These are phyloP conservation scores for Pleuronectes platessa DNA, from an alignment of 2,113 vertebrate genomes.

Conservation along the genomic window DNA sequence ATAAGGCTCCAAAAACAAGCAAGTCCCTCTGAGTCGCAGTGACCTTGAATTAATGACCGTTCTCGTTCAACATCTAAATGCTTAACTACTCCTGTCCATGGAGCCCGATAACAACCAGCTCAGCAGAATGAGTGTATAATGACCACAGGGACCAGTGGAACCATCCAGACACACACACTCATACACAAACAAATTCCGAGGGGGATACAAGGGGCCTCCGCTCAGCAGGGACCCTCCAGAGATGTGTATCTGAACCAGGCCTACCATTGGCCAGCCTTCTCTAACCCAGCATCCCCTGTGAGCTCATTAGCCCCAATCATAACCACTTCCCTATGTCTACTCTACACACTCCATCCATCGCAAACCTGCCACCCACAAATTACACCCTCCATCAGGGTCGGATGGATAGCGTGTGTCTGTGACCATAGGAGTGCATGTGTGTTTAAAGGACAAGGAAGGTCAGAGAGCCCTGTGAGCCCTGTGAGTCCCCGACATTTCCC, in stretches of 20 bases:
- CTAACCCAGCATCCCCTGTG: slow-evolving; percentile 70
- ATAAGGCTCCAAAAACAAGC: slow-evolving; percentile 27
- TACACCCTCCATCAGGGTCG: slow-evolving; percentile 65
- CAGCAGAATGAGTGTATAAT: slow-evolving; percentile 70
- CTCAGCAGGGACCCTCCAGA: slow-evolving; percentile 57
- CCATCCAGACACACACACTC: slow-evolving; percentile 37
- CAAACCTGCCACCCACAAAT: slow-evolving; percentile 64
- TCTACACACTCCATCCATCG: slow-evolving; percentile 68
- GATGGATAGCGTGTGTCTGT: slow-evolving; percentile 22
- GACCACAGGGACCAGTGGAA: slow-evolving; percentile 64
- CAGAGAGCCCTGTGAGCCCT: slow-evolving; percentile 47
- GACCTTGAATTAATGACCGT: slow-evolving; percentile 65
- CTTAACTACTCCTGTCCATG: slow-evolving; percentile 59
- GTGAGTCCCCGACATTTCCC: slow-evolving; percentile 50
- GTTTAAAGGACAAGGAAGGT: slow-evolving; percentile 76
- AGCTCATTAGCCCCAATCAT: slow-evolving; percentile 82
- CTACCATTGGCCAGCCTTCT: slow-evolving; percentile 53
- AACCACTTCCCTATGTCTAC: slow-evolving; percentile 71
- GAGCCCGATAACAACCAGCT: slow-evolving; percentile 58
- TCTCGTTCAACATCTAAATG: slow-evolving; percentile 70
- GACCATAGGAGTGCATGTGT: slow-evolving; percentile 32
- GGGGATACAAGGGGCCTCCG: slow-evolving; percentile 41
- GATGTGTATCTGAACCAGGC: slow-evolving; percentile 44
- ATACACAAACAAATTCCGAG: slow-evolving; percentile 56
- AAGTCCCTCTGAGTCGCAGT: slow-evolving; percentile 16